Evolutionary conservation across 1,140 invertebrate species (phyloP).

Genomic region (Teleogryllus occipitalis): DNA sequence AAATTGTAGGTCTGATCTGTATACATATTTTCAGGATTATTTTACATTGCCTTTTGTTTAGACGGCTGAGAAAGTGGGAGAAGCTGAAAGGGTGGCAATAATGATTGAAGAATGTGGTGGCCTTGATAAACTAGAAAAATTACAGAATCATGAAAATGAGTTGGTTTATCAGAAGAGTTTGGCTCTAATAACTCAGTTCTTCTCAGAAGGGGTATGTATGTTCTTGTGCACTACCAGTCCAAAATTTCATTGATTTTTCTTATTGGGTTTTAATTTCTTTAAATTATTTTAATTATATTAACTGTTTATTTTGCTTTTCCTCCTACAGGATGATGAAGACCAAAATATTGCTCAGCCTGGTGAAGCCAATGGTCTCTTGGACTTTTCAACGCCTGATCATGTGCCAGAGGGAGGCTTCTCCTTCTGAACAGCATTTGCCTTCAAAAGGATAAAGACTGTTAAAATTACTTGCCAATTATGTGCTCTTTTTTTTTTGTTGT

Average conservation of each 20-base stretch:
- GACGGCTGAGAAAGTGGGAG: constrained; percentile 43
- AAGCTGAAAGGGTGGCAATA: constrained; percentile 42
- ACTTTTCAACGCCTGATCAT: not conserved
- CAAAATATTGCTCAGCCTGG: not conserved
- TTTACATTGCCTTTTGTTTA: constrained; percentile 26
- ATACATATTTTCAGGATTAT: not conserved
- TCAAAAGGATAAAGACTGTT: not conserved
- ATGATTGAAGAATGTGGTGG: constrained; percentile 57
- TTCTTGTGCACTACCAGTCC: not conserved
- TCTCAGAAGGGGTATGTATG: constrained; percentile 43
- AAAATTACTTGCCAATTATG: too few relatives aligned
- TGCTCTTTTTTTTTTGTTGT: not conserved
- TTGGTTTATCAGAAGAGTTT: constrained; percentile 77
- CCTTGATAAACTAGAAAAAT: constrained; percentile 63
- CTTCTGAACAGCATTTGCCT: not conserved
- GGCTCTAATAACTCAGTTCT: constrained; percentile 75
- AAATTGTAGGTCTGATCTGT: not conserved
- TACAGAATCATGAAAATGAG: constrained; percentile 67
- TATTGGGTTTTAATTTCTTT: not conserved
- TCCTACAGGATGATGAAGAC: constrained; percentile 10
- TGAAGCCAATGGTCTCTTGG: constrained; percentile 12
- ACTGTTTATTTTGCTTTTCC: not conserved
- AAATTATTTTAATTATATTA: not conserved
- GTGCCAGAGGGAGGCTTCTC: constrained; percentile 16
- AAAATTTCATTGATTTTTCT: not conserved